Conservation (phyloP, 2,888 invertebrate genomes). For the Coremacera marginata region DNA sequence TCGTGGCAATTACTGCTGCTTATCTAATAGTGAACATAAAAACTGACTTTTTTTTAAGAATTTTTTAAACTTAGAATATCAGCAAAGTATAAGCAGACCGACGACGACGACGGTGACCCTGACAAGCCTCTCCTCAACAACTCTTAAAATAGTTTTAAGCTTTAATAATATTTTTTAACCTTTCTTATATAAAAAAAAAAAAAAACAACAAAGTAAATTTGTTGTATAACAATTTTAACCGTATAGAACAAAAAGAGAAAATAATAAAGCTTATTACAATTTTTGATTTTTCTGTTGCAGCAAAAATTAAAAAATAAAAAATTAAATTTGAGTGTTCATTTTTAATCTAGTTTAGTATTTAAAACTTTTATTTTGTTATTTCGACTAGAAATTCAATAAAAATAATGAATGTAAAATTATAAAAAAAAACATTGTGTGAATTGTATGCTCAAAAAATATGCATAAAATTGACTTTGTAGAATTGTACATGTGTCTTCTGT, state of each 20-base stretch:
- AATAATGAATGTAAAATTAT: not conserved
- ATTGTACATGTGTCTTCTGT: conserved; percentile 1
- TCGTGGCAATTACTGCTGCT: too few species aligned
- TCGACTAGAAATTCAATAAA: not conserved
- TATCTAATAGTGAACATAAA: too few species aligned
- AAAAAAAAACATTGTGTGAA: conserved; percentile 12
- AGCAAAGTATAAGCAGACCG: too few species aligned
- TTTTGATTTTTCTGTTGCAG: conserved; percentile 13
- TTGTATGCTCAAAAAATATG: not conserved
- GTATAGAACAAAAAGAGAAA: not conserved
- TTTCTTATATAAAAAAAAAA: not conserved
- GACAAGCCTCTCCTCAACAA: not conserved
- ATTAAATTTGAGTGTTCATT: conserved; percentile 14
- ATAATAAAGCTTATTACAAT: not conserved
- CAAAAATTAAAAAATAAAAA: conserved; percentile 7
- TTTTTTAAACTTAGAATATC: too few species aligned
- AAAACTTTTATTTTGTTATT: conserved; percentile 10
- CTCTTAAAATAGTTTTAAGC: not conserved
- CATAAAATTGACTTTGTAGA: conserved; percentile 12
- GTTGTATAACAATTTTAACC: not conserved
- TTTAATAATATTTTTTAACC: not conserved
- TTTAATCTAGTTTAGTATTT: not conserved
- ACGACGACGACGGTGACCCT: not conserved
- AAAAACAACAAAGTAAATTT: conserved; percentile 16
- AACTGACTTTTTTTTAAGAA: too few species aligned